Evolutionary conservation across 2,113 vertebrate genomes (phyloP).

Genomic region (Lampris megalopsis): DNA sequence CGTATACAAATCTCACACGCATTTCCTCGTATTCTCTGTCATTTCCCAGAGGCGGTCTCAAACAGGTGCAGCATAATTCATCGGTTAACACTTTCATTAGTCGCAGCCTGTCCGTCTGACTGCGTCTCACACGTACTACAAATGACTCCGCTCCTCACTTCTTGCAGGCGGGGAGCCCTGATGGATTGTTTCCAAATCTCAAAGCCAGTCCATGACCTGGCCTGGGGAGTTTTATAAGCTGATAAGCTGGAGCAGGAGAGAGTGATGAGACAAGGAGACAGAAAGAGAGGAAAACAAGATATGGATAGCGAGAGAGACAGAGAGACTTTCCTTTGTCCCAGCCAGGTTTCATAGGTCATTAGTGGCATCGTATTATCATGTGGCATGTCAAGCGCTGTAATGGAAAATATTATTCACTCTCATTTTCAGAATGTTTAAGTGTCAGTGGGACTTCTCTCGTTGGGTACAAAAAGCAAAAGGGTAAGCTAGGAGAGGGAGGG

Average conservation of each 20-base stretch:
- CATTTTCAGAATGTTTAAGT: slow-evolving; percentile 24
- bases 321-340: slow-evolving; percentile 21
- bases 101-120: slow-evolving; percentile 13
- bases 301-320: slow-evolving; percentile 3
- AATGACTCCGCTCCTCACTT: background rate
- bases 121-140: background rate
- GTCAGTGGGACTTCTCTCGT: slow-evolving; percentile 12
- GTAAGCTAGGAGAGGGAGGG: slow-evolving; percentile 20
- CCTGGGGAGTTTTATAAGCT: slow-evolving; percentile 64
- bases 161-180: background rate
- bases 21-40: slow-evolving; percentile 9
- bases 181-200: slow-evolving; percentile 33
- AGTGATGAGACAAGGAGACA: slow-evolving; percentile 62
- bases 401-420: background rate
- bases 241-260: slow-evolving; percentile 40
- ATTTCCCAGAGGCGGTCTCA: slow-evolving; percentile 19
- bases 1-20: background rate
- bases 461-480: background rate
- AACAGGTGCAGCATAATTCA: slow-evolving; percentile 42
- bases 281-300: slow-evolving; percentile 3
- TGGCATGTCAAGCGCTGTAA: too few species aligned
- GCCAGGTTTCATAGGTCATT: slow-evolving; percentile 9
- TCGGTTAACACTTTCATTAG: slow-evolving; percentile 34
- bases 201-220: slow-evolving; percentile 59
- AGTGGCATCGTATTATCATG: too few species aligned